A percentile compares a stretch with the other conserved stretches of the same genome.
phyloP scores from a whole-genome alignment of 1,140 invertebrate species.

The Kradibia gibbosae region DNA sequence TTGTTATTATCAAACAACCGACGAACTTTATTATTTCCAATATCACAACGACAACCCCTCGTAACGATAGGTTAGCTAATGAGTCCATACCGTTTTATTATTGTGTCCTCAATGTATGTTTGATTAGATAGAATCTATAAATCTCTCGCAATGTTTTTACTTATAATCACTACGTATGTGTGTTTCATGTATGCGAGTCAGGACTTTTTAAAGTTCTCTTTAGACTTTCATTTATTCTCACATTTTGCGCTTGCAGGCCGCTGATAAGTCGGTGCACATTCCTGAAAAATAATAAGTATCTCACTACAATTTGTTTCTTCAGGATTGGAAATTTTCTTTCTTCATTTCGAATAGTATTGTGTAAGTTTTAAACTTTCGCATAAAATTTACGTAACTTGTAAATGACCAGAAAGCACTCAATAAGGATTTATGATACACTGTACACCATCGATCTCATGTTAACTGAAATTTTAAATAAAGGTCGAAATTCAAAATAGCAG shows the following conservation, averaged over 20 bases:
- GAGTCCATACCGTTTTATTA: neutral
- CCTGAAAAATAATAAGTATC: neutral
- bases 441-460: neutral
- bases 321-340: neutral
- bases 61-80: neutral
- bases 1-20: too few species aligned
- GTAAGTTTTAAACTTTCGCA: neutral
- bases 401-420: neutral
- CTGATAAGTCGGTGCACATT: neutral
- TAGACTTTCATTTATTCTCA: neutral
- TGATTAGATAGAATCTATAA: neutral
- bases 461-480: neutral
- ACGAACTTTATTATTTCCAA: too few species aligned
- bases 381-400: too few species aligned
- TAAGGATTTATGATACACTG: neutral
- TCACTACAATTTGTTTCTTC: neutral
- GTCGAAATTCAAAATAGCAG: neutral
- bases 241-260: neutral
- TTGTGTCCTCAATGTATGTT: neutral
- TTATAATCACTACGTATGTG: neutral
- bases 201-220: slow-evolving; percentile 7
- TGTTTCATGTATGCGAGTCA: neutral
- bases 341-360: neutral
- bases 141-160: neutral
- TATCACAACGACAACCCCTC: too few species aligned